Evolutionary conservation across 2,888 invertebrate genomes (phyloP), one percentile per base, ranked within the genome.

Genomic region (Anaspis maculata): DNA sequence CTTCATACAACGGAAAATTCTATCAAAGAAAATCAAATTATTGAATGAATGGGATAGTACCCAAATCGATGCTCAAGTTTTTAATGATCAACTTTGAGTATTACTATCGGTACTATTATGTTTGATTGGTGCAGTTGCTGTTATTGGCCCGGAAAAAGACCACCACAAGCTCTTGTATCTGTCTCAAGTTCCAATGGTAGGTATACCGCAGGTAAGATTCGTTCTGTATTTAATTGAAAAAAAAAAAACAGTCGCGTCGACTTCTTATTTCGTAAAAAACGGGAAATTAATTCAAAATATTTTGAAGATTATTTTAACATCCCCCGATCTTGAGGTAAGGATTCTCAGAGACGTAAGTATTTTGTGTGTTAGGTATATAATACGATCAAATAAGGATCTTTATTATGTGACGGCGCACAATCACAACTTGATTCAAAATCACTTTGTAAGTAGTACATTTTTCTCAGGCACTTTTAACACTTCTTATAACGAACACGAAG

Each of bases 91-190:
- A n/a, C n/a, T n/a, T n/a, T n/a, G n/a, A n/a, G n/a, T n/a, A n/a
- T n/a, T n/a, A n/a, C n/a, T n/a, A n/a, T n/a, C n/a, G n/a, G n/a
- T n/a, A n/a, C n/a, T n/a, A n/a, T n/a, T n/a, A n/a, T n/a, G n/a
- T n/a, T n/a, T 19, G 9, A 19, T 52, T 50, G 37, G 37, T 50
- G 49, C 55, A 67, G 67, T 67, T 62, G 71, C 71, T 61, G 70
- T 70, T 58, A 69, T 71, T 59, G 71, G 71, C 61, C 70, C 69
- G 45, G 71, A 71, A 60, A 70, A 67, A 62, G 70, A 72, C 60
- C 71, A 71, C 52, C 71, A 71, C 64, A 71, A 67, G 61, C 66
- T 72, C 54, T 70, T 72, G 58, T 72, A 71, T 61, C 64, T 72
- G 51, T 72, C 71, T 42, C 71, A 71, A 67, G 67, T 70, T 49